phyloP scores from a whole-genome alignment of 2,888 invertebrate genomes.

The Bellardia pandia region DNA sequence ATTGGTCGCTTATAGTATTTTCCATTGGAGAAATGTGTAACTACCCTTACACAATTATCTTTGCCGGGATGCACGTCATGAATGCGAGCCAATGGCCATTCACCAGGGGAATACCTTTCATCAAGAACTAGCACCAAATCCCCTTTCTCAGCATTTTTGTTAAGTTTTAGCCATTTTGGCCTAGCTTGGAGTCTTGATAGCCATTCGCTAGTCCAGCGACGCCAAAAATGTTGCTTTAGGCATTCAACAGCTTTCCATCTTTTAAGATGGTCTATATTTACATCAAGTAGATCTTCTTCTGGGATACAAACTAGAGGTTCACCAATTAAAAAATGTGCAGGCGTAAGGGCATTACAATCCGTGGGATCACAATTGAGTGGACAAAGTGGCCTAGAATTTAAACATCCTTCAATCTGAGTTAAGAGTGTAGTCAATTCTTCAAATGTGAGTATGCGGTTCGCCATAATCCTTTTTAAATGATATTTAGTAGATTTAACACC shows the following conservation, averaged over 20 bases:
- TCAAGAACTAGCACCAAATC: conserved; percentile 63
- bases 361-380: conserved; percentile 39
- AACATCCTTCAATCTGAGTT: conserved; percentile 50
- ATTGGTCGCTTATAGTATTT: too few relatives aligned
- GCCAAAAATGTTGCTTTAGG: conserved; percentile 70
- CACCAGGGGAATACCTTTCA: conserved; percentile 51
- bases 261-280: conserved; percentile 47
- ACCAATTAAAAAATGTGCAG: conserved; percentile 57
- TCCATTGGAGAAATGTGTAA: too few relatives aligned
- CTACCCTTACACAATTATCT: conserved; percentile 25
- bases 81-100: conserved; percentile 56
- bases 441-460: conserved; percentile 28
- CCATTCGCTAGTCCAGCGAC: conserved; percentile 62
- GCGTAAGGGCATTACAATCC: conserved; percentile 45
- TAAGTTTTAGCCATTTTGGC: conserved; percentile 56
- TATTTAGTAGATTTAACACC: conserved; percentile 63
- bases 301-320: conserved; percentile 31
- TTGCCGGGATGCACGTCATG: conserved; percentile 59
- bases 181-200: conserved; percentile 55
- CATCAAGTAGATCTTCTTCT: conserved; percentile 45
- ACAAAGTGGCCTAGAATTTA: conserved; percentile 60
- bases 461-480: conserved; percentile 56
- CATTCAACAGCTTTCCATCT: conserved; percentile 54
- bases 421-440: conserved; percentile 56
- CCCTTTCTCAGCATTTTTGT: conserved; percentile 48